Conservation (phyloP, 2,797 vertebrate genomes). For the Selene dorsalis region DNA sequence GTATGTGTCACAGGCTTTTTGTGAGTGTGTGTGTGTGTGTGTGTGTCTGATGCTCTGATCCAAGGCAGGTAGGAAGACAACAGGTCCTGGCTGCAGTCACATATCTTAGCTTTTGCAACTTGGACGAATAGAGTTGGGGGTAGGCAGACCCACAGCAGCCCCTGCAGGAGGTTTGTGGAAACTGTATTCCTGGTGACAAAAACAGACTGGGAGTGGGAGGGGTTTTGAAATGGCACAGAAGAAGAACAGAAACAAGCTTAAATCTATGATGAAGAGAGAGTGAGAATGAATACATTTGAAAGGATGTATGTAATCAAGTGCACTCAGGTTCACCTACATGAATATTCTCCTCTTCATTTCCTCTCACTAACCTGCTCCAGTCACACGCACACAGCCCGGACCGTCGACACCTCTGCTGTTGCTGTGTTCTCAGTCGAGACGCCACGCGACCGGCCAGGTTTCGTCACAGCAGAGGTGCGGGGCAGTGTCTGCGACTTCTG, state of each 20-base stretch:
- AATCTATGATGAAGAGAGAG: background rate
- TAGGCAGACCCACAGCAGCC: conserved; percentile 81
- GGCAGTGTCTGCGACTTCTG: conserved; percentile 50
- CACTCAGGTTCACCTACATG: background rate
- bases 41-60: conserved; percentile 33
- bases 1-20: conserved; percentile 26
- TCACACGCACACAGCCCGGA: background rate
- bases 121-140: conserved; percentile 36
- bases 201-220: conserved; percentile 5
- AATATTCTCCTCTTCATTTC: background rate
- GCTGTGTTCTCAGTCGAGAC: conserved; percentile 17
- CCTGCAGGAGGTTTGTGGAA: conserved; percentile 75
- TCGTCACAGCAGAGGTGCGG: conserved; percentile 57
- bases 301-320: background rate
- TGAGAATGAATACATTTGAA: background rate
- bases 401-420: conserved; percentile 20
- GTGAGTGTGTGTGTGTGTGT: conserved; percentile 21
- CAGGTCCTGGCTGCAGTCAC: conserved; percentile 70
- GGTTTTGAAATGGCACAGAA: background rate
- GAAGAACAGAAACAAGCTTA: background rate
- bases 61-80: conserved; percentile 68
- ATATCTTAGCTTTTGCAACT: conserved; percentile 55
- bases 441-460: conserved; percentile 47
- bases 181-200: conserved; percentile 18
- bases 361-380: background rate